phyloP scores from a whole-genome alignment of 1,140 invertebrate genomes.

The Drusus annulatus region DNA sequence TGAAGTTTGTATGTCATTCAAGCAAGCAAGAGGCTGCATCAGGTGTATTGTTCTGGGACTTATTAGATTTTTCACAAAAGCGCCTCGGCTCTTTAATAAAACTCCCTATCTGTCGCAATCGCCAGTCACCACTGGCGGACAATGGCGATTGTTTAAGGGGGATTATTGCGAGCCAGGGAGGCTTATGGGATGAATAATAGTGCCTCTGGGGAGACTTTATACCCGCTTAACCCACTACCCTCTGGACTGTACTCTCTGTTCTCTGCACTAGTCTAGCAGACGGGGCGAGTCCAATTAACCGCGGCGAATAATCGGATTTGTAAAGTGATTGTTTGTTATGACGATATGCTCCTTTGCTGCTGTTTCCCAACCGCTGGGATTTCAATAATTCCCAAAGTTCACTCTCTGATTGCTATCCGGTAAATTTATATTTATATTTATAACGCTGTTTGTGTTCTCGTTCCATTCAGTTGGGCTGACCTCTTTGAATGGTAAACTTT shows the following conservation, averaged over 20 bases:
- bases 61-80: too few species aligned
- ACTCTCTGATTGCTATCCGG: too few species aligned
- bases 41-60: too few species aligned
- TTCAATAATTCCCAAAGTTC: too few species aligned
- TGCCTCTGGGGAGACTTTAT: constrained; percentile 30
- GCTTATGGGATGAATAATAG: constrained; percentile 33
- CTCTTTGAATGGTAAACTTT: too few species aligned
- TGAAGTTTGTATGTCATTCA: too few species aligned
- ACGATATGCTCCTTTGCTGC: background rate
- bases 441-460: too few species aligned
- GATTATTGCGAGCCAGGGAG: constrained; percentile 21
- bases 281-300: constrained; percentile 22
- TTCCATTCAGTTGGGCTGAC: too few species aligned
- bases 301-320: constrained; percentile 28
- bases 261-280: background rate
- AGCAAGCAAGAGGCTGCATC: too few species aligned
- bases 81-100: background rate
- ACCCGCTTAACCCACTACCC: background rate
- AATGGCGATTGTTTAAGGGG: constrained; percentile 27
- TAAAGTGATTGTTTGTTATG: background rate
- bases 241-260: background rate
- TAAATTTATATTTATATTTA: too few species aligned
- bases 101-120: background rate
- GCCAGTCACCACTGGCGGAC: background rate
- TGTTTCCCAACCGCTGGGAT: background rate